Base-by-base conservation (phyloP, 2,797 vertebrate species). In the Myiotriccus ornatus region DNA sequence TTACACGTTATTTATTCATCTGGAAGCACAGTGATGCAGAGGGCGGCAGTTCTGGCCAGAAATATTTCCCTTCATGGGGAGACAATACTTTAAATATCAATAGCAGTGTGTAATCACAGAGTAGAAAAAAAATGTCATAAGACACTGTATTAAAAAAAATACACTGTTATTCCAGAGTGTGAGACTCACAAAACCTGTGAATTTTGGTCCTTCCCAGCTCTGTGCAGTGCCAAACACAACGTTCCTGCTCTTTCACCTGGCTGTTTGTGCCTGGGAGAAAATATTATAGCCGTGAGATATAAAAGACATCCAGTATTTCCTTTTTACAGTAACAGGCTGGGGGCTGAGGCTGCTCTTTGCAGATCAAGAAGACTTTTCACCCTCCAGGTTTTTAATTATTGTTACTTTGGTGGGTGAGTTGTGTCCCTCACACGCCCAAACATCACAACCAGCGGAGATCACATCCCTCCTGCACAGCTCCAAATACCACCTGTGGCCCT, bases 401-500 rank as follows among this genome's bases (percentile, higher is more conserved):
- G 4, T n/a, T 44, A 1, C 62, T 41, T 49, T 46, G 41, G 39
- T 12, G 49, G 52, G 6, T 55, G 50, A 88, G 35, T 7, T 19
- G 2, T 3, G n/a, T 41, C 62, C 21, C 53, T 77, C 44, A 30
- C 5, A 1, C 14, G 10, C 16, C 47, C 27, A 71, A 84, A 24
- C 6, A 44, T 25, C 34, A 12, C 60, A 46, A 10, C 27, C 37
- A 12, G 10, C 35, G 43, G 27, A n/a, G 32, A 21, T 28, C 53
- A 44, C 4, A 63, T 1, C 7, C 6, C 2, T 19, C 9, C 8
- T 23, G 13, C 1, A 22, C 0, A 4, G 2, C 44, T 41, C 20
- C 17, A 6, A 30, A 21, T 22, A 12, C 1, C 2, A 39, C 5
- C 39, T 52, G 34, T 14, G 25, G 8, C 35, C 8, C 27, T 63